Base-by-base conservation (phyloP, 2,797 vertebrate species). In the Cyprinodon diabolis region DNA sequence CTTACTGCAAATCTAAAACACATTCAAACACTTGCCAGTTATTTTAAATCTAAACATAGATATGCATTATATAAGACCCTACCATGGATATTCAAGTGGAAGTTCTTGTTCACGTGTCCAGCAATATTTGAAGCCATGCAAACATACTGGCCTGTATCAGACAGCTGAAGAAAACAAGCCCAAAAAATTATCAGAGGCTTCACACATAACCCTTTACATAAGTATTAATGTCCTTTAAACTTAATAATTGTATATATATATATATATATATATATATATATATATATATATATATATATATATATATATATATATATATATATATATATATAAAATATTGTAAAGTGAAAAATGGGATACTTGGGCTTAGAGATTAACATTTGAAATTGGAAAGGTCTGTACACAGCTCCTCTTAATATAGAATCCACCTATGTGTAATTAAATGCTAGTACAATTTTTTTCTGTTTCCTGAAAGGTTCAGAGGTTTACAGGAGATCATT, bases 31-130 rank as follows among this genome's bases (percentile, higher is more conserved):
- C 4, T 2, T 0, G n/a, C 63, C 63, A 40, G 47, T 1, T 3
- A 86, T 43, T 23, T 58, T 0, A 60, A 55, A 69, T 73, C 35
- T 4, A 21, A 11, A 40, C 7, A 54, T 52, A 21, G 35, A 37
- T 40, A 9, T 19, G 1, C 30, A 69, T 13, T 71, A 11, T 87
- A 71, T 71, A 13, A 9, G 19, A 21, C 55, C 87, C 93, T 93
- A 99, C 98, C 97, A 81, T 98, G 94, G 88, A 99, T 93, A 86
- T 96, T 99, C 80, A 99, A 93, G 88, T 98, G 95, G 91, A 99
- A 98, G 94, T 95, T 97, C 93, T 98, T 99, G 92, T 97, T 97
- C 92, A 98, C 96, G 79, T 92, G 96, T 66, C 98, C 98, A 4
- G 96, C 98, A 89, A 98, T 91, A 87, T 99, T 99, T 85, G 94